These are phyloP conservation scores for Resseliella maxima DNA, from an alignment of 2,888 invertebrate species.

Conservation along the genomic window DNA sequence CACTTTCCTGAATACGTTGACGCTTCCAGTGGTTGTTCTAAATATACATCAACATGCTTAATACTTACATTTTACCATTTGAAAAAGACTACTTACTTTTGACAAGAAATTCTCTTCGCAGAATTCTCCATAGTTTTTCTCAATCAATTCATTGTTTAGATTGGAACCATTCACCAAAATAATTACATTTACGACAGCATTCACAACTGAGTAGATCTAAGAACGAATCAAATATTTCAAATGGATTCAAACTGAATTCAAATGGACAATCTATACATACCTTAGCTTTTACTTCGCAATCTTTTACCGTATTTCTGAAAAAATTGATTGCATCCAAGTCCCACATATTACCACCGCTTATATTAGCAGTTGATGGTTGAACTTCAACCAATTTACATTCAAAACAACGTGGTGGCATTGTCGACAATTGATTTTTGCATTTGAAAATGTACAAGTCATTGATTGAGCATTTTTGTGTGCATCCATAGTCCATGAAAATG, in stretches of 20 bases:
- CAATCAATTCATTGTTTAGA: conserved; percentile 75
- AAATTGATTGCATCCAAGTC: background rate
- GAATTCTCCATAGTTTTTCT: conserved; percentile 73
- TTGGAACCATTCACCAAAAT: conserved; percentile 67
- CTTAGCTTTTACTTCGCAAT: background rate
- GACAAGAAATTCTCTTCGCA: conserved; percentile 84
- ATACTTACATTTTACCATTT: too few species aligned
- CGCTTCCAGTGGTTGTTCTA: conserved; percentile 71
- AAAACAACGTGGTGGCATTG: conserved; percentile 73
- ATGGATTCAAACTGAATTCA: too few species aligned
- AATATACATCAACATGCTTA: conserved; percentile 58
- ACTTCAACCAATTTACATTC: conserved; percentile 79
- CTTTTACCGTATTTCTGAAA: background rate
- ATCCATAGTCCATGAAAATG: conserved; percentile 83
- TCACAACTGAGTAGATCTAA: conserved; percentile 80
- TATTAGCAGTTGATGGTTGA: conserved; percentile 71
- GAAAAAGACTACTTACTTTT: conserved; percentile 68
- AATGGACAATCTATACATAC: too few species aligned
- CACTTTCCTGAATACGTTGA: background rate
- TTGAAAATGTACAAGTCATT: background rate
- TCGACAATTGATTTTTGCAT: conserved; percentile 54
- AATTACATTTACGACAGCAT: conserved; percentile 77
- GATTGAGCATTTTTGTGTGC: background rate
- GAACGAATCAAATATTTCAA: background rate
- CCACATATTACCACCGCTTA: background rate